Evolutionary conservation across 2,797 vertebrate species (phyloP), one percentile per base, ranked within the genome.

Genomic region (Scarus forsteni): DNA sequence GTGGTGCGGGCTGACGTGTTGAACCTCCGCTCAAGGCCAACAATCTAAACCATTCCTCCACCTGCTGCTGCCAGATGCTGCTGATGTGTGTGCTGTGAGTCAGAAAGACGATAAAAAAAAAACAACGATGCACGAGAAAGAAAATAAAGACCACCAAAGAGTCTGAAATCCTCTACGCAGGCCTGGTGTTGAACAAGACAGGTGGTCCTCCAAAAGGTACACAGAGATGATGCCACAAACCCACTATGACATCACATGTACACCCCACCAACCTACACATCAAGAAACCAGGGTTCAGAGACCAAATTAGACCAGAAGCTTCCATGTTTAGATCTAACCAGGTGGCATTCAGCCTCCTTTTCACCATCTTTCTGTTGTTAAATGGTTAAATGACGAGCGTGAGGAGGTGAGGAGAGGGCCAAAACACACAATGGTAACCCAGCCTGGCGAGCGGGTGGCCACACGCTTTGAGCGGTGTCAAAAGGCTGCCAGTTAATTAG

Each of bases 401-500:
- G 55, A 77, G 12, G 69, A 35, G 55, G 16, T 68, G 59, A 71
- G 59, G 68, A 62, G 61, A 59, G 44, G 68, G 79, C 85, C 88
- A 88, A 87, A 76, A 68, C 66, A 85, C 79, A 92, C 89, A 91
- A 89, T 75, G 77, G 82, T 64, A 74, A 70, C 79, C 60, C 60
- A 42, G 76, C 44, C 75, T 48, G 39, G 66, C 58, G 77, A 81
- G 85, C 70, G 71, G 85, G 86, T 86, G 84, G 85, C 81, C 88
- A 59, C 69, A 75, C 8, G 60, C 63, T 82, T 77, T 87, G 50
- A 88, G 75, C 43, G 10, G 60, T 70, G 85, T 88, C 89, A 91
- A 91, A 92, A 84, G 85, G 81, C 86, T 79, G 83, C 64, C 66
- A 56, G 80, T 85, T 91, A 90, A 93, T 93, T 90, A 91, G 85